These are phyloP conservation scores for Uropetala carovei DNA, from an alignment of 2,888 invertebrate genomes.

Conservation along the genomic window DNA sequence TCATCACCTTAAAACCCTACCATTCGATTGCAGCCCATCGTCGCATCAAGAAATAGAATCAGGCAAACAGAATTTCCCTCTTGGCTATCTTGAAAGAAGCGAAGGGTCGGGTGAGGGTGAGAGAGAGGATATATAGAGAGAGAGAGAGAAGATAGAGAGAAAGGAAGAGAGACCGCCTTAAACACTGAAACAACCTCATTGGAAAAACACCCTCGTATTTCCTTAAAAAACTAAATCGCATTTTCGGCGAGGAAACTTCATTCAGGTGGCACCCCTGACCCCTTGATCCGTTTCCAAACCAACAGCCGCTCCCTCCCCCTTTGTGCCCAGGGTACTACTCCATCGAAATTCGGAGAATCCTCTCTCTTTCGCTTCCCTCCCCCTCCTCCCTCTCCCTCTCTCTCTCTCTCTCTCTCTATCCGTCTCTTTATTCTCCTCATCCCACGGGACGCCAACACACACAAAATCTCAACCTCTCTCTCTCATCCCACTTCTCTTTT, in stretches of 20 bases:
- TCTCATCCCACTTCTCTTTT: neutral
- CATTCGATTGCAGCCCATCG: too few species aligned
- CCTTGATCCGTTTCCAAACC: slow-evolving; percentile 1
- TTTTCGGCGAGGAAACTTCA: slow-evolving; percentile 3
- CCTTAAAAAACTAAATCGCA: neutral
- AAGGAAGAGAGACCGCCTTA: neutral
- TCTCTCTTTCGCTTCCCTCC: too few species aligned
- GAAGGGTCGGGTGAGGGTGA: too few species aligned
- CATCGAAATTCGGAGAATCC: too few species aligned
- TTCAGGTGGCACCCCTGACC: slow-evolving; percentile 1
- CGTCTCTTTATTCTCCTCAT: too few species aligned
- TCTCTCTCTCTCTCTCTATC: too few species aligned
- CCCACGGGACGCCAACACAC: neutral
- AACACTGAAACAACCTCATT: neutral
- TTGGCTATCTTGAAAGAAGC: too few species aligned
- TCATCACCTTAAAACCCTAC: too few species aligned
- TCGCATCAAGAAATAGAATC: too few species aligned
- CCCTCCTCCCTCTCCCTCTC: too few species aligned
- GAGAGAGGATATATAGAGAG: too few species aligned
- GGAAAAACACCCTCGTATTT: slow-evolving; percentile 10
- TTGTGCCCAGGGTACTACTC: neutral
- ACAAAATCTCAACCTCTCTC: neutral
- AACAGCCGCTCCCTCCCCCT: neutral
- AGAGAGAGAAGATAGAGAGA: neutral
- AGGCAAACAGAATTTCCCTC: too few species aligned